Evolutionary conservation across 2,888 invertebrate genomes (phyloP), one percentile per base, ranked within the genome.

Genomic region (Drosophila vallismaia): DNA sequence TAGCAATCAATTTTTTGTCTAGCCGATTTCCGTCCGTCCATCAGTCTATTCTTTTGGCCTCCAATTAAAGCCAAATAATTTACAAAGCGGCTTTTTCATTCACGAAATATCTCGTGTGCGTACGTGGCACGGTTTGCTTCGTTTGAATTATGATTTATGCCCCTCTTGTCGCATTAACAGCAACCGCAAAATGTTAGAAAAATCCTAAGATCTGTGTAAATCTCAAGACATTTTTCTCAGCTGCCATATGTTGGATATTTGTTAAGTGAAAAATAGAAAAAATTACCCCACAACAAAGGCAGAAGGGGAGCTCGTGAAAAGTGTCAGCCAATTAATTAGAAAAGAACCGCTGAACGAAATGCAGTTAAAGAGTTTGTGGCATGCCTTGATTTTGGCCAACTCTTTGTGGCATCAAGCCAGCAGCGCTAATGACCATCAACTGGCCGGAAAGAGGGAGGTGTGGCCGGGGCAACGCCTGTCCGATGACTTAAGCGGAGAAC

Each of bases 391-490:
- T 38, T 33, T 45, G 5, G 28, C 60, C 8, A 44, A 36, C 44
- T 54, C 49, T 19, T 33, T 60, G 10, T 56, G 62, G 54, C 48
- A 62, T 38, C 31, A 14, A 40, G 58, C 55, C 70, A 44, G 46
- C 70, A 44, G 46, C 58, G 62, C 80, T 76, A 86, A 80, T 83
- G 86, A 79, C 58, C 83, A 55, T 36, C 58, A 51, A 33, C 44
- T 44, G 44, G 24, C 19, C 44, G 40, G 46, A 33, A 68, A 60
- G 64, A 58, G 66, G 40, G 14, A 78, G 78, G 84, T 84, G 81
- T 80, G 69, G 69, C 55, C 70, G 62, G 64, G 54, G 33, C 57
- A 51, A 44, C 53, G 28, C 31, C 54, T 55, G 49, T 54, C 63
- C 54, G 72, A 72, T 84, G 84, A 66, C 51, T 56, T 58, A 28